Conservation (phyloP, 2,888 invertebrate genomes). For the Harpalus rufipes region DNA sequence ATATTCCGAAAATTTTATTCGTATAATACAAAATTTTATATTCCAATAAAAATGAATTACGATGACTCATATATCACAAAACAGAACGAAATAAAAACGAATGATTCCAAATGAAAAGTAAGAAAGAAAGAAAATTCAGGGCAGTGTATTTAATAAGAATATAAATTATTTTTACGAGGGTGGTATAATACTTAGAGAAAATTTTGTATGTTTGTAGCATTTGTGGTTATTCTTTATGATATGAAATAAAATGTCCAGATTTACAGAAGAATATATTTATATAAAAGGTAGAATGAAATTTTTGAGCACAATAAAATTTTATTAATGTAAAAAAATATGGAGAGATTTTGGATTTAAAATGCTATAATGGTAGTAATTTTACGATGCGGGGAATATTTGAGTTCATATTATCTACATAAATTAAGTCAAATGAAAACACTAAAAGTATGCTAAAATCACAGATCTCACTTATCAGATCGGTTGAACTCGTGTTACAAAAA, state of each 20-base stretch:
- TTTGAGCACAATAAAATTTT: neutral
- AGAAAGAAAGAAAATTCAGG: neutral
- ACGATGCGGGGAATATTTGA: neutral
- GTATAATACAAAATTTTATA: conserved; percentile 27
- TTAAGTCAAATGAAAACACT: neutral
- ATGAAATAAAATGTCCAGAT: neutral
- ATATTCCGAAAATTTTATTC: neutral
- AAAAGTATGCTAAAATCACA: neutral
- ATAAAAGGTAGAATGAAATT: neutral
- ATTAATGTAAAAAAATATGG: neutral
- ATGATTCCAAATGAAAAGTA: neutral
- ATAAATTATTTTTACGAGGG: neutral
- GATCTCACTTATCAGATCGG: too few relatives aligned
- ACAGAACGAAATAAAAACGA: conserved; percentile 26
- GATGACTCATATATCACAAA: conserved; percentile 13
- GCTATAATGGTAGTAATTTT: neutral
- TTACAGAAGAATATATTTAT: neutral
- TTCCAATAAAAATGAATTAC: conserved; percentile 52
- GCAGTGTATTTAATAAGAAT: neutral
- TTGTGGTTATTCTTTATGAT: neutral
- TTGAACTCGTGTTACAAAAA: too few relatives aligned
- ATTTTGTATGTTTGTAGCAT: neutral
- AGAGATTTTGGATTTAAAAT: neutral
- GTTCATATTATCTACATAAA: neutral
- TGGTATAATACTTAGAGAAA: neutral